These are phyloP conservation scores for Lordiphosa collinella DNA, from an alignment of 1,140 invertebrate genomes.

Conservation along the genomic window DNA sequence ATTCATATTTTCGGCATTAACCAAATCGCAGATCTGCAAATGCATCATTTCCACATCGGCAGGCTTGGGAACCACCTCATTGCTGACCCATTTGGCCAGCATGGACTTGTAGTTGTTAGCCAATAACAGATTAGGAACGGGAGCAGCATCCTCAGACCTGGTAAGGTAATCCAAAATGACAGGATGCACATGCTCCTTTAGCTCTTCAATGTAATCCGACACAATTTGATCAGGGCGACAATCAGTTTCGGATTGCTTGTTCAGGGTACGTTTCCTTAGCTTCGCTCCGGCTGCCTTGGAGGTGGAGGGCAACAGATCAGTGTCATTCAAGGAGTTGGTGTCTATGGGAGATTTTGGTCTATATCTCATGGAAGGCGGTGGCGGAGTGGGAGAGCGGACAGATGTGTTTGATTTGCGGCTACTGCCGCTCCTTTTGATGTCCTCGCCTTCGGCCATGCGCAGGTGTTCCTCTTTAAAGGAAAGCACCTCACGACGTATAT, in stretches of 20 bases:
- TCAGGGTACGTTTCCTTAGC: background rate
- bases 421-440: background rate
- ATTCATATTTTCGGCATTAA: constrained; percentile 12
- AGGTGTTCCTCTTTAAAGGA: constrained; percentile 36
- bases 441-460: background rate
- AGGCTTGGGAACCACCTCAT: constrained; percentile 25
- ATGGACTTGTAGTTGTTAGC: constrained; percentile 19
- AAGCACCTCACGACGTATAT: constrained; percentile 84
- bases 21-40: constrained; percentile 24
- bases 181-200: constrained; percentile 22
- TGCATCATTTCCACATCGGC: constrained; percentile 42
- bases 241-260: background rate
- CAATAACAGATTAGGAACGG: background rate
- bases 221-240: constrained; percentile 39
- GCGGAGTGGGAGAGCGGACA: background rate
- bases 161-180: constrained; percentile 25
- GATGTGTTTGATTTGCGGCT: background rate
- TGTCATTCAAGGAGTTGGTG: constrained; percentile 29
- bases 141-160: background rate
- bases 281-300: constrained; percentile 33
- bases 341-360: too few species aligned
- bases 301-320: constrained; percentile 57
- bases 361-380: background rate
- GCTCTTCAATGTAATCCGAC: constrained; percentile 20
- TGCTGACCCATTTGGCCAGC: constrained; percentile 39